These are phyloP conservation scores for Parelbella ahira DNA, from an alignment of 2,888 invertebrate species.

Conservation along the genomic window DNA sequence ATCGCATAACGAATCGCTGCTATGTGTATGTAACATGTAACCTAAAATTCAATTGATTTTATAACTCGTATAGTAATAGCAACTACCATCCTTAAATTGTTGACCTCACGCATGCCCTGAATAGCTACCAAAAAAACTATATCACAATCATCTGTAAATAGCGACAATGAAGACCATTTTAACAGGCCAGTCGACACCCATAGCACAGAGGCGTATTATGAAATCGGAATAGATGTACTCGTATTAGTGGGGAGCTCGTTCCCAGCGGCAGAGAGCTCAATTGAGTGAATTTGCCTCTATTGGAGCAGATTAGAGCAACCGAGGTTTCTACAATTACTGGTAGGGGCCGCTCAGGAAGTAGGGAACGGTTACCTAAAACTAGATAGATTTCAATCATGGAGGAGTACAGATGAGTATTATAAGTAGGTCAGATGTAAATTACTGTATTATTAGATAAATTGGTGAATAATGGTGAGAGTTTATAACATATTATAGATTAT, in stretches of 20 bases:
- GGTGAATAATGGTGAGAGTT: too few relatives aligned
- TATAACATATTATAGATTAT: too few relatives aligned
- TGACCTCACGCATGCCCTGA: constrained; percentile 20
- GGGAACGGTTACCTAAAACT: constrained; percentile 34
- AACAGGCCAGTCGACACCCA: constrained; percentile 22
- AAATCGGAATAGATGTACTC: constrained; percentile 31
- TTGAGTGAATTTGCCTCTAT: constrained; percentile 69
- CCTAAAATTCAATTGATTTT: constrained; percentile 10
- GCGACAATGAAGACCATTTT: constrained; percentile 24
- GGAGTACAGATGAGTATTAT: constrained; percentile 2
- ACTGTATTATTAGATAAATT: too few relatives aligned
- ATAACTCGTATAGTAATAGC: constrained; percentile 1
- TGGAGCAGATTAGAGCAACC: constrained; percentile 61
- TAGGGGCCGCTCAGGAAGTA: constrained; percentile 36
- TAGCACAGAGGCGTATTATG: constrained; percentile 26
- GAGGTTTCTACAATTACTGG: constrained; percentile 42
- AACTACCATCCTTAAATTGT: constrained; percentile 19
- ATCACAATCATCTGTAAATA: constrained; percentile 23
- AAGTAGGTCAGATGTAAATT: constrained; percentile 9
- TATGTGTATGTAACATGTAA: too few relatives aligned
- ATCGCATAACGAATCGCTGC: too few relatives aligned
- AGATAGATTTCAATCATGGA: constrained; percentile 24
- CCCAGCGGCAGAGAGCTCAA: constrained; percentile 52
- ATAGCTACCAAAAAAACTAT: constrained; percentile 18
- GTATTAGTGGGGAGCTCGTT: constrained; percentile 31